Conservation (phyloP, 2,113 vertebrate species). For the Anhinga anhinga region DNA sequence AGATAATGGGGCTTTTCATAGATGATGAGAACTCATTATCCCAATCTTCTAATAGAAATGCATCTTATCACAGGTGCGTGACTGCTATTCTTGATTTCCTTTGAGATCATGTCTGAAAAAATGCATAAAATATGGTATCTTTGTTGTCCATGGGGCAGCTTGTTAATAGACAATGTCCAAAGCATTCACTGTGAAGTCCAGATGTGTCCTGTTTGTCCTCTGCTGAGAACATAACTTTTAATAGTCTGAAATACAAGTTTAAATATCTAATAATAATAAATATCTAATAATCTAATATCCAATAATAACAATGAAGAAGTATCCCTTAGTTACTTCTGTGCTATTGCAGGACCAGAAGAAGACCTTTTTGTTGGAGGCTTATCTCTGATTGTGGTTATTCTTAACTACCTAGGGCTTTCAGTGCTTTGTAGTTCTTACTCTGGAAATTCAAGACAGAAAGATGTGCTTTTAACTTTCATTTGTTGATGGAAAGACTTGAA, state of each 20-base stretch:
- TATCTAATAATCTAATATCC: too few relatives aligned
- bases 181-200: constrained; percentile 25
- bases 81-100: constrained; percentile 37
- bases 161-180: background rate
- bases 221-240: background rate
- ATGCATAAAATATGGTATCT: background rate
- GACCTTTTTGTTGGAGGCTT: background rate
- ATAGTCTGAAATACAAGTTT: background rate
- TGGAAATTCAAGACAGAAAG: background rate
- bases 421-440: background rate
- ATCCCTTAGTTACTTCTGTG: background rate
- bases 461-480: background rate
- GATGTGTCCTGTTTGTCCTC: constrained; percentile 34
- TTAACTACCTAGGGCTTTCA: background rate
- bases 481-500: background rate
- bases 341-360: background rate
- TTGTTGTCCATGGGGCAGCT: background rate
- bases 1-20: constrained; percentile 47
- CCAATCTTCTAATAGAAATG: constrained; percentile 24
- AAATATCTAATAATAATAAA: background rate
- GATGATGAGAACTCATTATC: constrained; percentile 46
- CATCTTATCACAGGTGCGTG: constrained; percentile 29
- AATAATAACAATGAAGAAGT: background rate
- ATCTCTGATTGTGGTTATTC: background rate
- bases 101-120: constrained; percentile 36